Base-by-base conservation (phyloP, 2,113 vertebrate species). In the Gymnarchus niloticus region DNA sequence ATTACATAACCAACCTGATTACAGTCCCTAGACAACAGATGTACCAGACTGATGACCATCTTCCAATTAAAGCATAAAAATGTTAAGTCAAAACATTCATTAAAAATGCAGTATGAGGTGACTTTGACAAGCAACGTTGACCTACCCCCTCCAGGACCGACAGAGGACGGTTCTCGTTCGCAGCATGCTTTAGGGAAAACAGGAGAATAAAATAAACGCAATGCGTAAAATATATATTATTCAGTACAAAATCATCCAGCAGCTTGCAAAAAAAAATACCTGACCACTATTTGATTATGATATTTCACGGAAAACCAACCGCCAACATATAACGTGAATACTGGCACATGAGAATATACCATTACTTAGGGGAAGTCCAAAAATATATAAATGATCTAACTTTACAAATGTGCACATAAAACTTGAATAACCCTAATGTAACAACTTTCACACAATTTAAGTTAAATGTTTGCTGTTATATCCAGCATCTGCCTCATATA, bases 131-230 rank as follows among this genome's bases (percentile, higher is more conserved):
- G 73, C 37, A 76, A 9, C 19, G 37, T 48, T 78, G n/a, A 92
- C 92, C 25, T 92, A 95, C 94, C 93, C 92, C 69, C 92, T 89
- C 92, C 90, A 91, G 21, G 89, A 92, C 52, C 76, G 91, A 10
- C 57, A 85, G 56, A 89, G 83, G 1, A 86, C 81, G 49, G 89
- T 83, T 56, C 89, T 88, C 87, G 91, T 85, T 52, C 92, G 91
- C 82, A 95, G 89, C 91, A 92, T 92, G 44, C 48, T 86, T 89
- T 59, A 7, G 59, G 17, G 51, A 9, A 54, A 23, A 12, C n/a
- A 23, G 21, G 23, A n/a, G 52, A 82, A 54, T 41, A 7, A 41
- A 23, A 57, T 5, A 23, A 33, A 54, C 3, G 83, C 3, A n/a
- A 56, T 12, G 23, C 10, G 44, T 1, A 81, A 83, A 25, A 56